Evolutionary conservation across 2,113 vertebrate species (phyloP).

Genomic region (Noctilio leporinus): DNA sequence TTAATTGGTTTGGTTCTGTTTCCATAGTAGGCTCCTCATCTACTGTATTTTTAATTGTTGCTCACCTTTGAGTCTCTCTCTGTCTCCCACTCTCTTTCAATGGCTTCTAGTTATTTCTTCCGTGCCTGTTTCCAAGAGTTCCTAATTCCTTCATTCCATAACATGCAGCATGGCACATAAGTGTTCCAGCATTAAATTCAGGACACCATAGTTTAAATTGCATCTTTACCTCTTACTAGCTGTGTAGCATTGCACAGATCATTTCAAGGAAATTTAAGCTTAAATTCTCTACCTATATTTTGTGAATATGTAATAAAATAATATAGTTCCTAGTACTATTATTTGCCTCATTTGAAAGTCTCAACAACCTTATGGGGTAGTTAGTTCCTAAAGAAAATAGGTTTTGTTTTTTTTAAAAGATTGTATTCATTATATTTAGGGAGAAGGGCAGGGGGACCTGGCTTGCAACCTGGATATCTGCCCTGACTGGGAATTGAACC

Average conservation of each 20-base stretch:
- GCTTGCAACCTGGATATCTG: no score
- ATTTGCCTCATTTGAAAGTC: not conserved
- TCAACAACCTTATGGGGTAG: not conserved
- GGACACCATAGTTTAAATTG: not conserved
- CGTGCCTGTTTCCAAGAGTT: not conserved
- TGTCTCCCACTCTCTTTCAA: not conserved
- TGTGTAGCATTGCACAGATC: not conserved
- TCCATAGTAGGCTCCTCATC: not conserved
- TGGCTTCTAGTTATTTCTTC: not conserved
- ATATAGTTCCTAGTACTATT: not conserved
- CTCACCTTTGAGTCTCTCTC: not conserved
- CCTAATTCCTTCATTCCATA: not conserved
- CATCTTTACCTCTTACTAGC: not conserved
- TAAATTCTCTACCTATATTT: not conserved
- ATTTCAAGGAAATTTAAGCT: not conserved
- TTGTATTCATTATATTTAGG: no score
- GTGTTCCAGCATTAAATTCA: not conserved
- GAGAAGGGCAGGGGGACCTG: no score
- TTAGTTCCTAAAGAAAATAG: not conserved
- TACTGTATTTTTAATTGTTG: not conserved
- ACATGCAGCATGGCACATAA: rapidly evolving
- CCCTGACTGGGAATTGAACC: no score
- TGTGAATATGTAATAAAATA: not conserved
- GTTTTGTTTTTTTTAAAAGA: no score
- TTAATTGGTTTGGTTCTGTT: not conserved